These are phyloP conservation scores for Corythornis vintsioides DNA, from an alignment of 2,113 vertebrate genomes.

Conservation along the genomic window DNA sequence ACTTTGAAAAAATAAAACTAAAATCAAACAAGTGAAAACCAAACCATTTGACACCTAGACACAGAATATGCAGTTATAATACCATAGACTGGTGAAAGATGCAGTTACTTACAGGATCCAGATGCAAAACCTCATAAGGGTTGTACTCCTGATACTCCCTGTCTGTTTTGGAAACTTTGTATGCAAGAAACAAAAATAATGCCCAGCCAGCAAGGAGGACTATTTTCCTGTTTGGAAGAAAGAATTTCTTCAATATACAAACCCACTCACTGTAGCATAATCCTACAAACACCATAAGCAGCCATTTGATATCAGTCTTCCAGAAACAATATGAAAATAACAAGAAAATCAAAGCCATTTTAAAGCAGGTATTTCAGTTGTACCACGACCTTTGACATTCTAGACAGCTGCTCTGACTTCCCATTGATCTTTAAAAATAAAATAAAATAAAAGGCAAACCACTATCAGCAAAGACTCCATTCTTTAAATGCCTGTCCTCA, in stretches of 20 bases:
- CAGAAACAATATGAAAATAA: background rate
- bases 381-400: background rate
- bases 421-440: too few relatives aligned
- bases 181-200: constrained; percentile 94
- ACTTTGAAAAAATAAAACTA: background rate
- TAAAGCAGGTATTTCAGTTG: background rate
- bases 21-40: background rate
- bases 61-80: background rate
- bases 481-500: background rate
- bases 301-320: background rate
- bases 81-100: background rate
- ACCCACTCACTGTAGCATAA: background rate
- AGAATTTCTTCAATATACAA: constrained; percentile 18
- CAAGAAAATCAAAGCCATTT: background rate
- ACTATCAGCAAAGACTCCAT: background rate
- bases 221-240: constrained; percentile 85
- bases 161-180: constrained; percentile 98
- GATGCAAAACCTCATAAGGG: constrained; percentile 93
- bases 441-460: too few relatives aligned
- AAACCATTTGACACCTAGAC: background rate
- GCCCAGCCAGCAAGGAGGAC: constrained; percentile 94
- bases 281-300: background rate
- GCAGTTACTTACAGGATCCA: constrained; percentile 90
- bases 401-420: background rate
- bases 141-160: constrained; percentile 98